phyloP scores from a whole-genome alignment of 2,797 vertebrate genomes.

The Gallinago stenura region DNA sequence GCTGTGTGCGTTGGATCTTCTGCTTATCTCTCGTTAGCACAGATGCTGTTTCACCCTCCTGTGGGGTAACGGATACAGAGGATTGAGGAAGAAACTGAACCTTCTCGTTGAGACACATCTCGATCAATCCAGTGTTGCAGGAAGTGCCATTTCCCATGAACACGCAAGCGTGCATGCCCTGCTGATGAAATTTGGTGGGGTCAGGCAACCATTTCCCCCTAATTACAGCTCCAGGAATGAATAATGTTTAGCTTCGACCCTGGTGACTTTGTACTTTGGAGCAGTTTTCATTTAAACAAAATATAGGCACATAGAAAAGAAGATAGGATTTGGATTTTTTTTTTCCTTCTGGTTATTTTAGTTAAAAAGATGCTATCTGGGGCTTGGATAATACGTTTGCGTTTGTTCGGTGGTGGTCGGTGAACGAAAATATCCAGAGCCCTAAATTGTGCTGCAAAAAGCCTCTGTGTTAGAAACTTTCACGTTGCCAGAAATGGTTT shows the following conservation, averaged over 20 bases:
- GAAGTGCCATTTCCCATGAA: neutral
- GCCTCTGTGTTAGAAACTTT: neutral
- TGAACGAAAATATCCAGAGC: neutral
- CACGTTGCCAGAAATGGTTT: neutral
- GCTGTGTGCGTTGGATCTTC: neutral
- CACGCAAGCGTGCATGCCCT: accelerated
- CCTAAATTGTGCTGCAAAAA: neutral
- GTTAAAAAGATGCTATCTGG: neutral
- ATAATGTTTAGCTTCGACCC: neutral
- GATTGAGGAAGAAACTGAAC: neutral
- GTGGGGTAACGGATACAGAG: neutral
- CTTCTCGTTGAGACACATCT: neutral
- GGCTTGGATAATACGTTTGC: neutral
- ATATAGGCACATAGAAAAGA: neutral
- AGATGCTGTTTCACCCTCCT: neutral
- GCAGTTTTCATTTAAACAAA: neutral
- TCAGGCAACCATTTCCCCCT: conserved; percentile 36
- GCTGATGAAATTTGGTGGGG: conserved; percentile 41
- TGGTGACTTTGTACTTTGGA: neutral
- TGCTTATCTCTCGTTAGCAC: neutral
- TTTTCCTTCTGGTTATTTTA: conserved; percentile 15
- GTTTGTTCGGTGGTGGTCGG: neutral
- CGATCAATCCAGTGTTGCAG: neutral
- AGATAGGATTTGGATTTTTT: neutral
- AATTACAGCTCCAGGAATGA: conserved; percentile 1